Percentiles rank a stretch among this genome's conserved stretches.
Evolutionary conservation across 2,888 invertebrate species (phyloP).

Genomic region (Pocota personata): DNA sequence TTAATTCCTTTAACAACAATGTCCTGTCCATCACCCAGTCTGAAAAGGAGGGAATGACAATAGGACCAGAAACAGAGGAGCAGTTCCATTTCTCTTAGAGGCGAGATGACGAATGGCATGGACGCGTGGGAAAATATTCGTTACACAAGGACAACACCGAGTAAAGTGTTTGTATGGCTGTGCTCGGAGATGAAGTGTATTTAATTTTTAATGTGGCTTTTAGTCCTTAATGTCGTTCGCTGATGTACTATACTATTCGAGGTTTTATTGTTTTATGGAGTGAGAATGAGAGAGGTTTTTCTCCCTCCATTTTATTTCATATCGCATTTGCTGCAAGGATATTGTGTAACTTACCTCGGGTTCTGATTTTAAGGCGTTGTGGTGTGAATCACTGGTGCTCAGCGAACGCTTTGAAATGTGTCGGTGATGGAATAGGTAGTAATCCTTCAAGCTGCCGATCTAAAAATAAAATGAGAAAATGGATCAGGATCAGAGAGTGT

Average conservation of each 20-base stretch:
- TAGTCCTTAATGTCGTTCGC: conserved; percentile 43
- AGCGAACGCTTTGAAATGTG: conserved; percentile 93
- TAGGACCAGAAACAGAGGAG: background rate
- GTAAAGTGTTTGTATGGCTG: background rate
- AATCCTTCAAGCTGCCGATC: conserved; percentile 94
- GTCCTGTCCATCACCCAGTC: conserved; percentile 46
- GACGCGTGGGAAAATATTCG: conserved; percentile 37
- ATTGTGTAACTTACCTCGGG: conserved; percentile 85
- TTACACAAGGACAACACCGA: conserved; percentile 32
- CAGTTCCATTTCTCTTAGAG: background rate
- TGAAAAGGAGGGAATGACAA: conserved; percentile 12
- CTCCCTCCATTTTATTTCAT: background rate
- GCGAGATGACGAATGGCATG: background rate
- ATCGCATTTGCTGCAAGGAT: conserved; percentile 1
- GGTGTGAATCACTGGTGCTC: conserved; percentile 90
- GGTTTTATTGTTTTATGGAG: conserved; percentile 40
- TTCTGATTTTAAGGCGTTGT: conserved; percentile 90
- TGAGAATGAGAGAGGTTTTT: background rate
- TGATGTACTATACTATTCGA: conserved; percentile 25
- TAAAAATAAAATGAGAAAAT: conserved; percentile 83
- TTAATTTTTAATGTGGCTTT: conserved; percentile 64
- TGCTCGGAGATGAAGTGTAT: conserved; percentile 27
- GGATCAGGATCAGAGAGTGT: background rate
- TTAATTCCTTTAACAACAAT: conserved; percentile 59
- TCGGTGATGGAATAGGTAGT: conserved; percentile 93